phyloP scores from a whole-genome alignment of 2,888 invertebrate species.

The Cetonia aurata region DNA sequence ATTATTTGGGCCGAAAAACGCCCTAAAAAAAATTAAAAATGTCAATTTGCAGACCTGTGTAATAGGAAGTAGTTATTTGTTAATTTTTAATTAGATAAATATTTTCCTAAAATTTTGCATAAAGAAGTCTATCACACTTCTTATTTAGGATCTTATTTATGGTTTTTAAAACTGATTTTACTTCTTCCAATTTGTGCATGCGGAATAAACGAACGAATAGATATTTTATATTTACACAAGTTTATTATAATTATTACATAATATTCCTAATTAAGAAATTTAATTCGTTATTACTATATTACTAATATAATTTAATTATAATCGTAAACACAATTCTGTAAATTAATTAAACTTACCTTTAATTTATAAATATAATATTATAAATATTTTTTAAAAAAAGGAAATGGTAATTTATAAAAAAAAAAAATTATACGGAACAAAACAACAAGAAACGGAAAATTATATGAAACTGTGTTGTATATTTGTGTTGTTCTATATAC shows the following conservation, averaged over 20 bases:
- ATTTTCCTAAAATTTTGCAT: no score
- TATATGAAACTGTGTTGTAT: slow-evolving; percentile 49
- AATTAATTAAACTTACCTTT: slow-evolving; percentile 32
- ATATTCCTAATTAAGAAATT: slow-evolving; percentile 32
- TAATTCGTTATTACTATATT: slow-evolving; percentile 26
- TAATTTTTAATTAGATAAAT: no score
- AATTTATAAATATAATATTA: slow-evolving; percentile 37
- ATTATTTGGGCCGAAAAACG: no score
- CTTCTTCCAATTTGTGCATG: no score
- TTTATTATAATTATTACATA: slow-evolving; percentile 5
- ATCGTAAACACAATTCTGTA: slow-evolving; percentile 31
- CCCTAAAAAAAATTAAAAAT: no score
- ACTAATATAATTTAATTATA: slow-evolving; percentile 12
- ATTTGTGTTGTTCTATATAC: slow-evolving; percentile 61
- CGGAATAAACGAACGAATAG: not conserved
- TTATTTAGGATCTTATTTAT: no score
- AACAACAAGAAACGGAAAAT: slow-evolving; percentile 27
- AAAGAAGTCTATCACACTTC: no score
- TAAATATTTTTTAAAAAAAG: slow-evolving; percentile 20
- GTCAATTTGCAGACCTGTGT: no score
- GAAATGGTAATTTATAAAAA: slow-evolving; percentile 27
- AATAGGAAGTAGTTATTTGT: no score
- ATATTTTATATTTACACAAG: slow-evolving; percentile 31
- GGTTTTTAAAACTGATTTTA: no score
- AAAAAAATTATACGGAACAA: slow-evolving; percentile 5